Evolutionary conservation across 2,113 vertebrate genomes (phyloP).

Genomic region (Cottus gobio): DNA sequence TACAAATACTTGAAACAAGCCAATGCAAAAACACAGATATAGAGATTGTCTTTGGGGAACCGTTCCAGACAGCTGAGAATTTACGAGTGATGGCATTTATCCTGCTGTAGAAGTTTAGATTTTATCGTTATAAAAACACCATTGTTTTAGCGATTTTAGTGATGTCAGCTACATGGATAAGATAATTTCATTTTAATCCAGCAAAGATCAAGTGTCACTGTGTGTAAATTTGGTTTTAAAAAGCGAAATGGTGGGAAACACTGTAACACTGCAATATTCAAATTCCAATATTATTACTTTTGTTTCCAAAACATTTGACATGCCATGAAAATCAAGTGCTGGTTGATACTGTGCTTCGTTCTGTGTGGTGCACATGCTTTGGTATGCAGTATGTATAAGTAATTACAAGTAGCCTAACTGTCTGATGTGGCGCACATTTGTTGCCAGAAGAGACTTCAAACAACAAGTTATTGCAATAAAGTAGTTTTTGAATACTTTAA

Average conservation of each 20-base stretch:
- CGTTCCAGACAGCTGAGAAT: constrained; percentile 8
- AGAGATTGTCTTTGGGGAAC: not conserved
- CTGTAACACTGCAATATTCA: constrained; percentile 17
- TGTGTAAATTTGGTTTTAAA: not conserved
- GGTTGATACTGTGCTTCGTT: not conserved
- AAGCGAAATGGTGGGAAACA: constrained; percentile 26
- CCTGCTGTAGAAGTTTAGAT: constrained; percentile 33
- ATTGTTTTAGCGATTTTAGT: constrained; percentile 4
- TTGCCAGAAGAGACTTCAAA: not conserved
- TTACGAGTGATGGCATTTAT: not conserved
- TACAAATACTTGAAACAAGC: constrained; percentile 77
- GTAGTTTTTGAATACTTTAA: not conserved
- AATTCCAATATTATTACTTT: no score
- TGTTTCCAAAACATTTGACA: not conserved
- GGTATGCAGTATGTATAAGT: not conserved
- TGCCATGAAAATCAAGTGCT: not conserved
- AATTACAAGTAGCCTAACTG: not conserved
- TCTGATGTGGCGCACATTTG: not conserved
- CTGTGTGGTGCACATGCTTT: constrained; percentile 1
- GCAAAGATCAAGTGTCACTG: not conserved
- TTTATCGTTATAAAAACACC: not conserved
- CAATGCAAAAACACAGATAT: constrained; percentile 59
- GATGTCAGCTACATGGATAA: not conserved
- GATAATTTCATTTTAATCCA: not conserved
- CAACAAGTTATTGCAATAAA: not conserved